Conservation (phyloP, 2,888 invertebrate species). For the Drosophila ochracea region DNA sequence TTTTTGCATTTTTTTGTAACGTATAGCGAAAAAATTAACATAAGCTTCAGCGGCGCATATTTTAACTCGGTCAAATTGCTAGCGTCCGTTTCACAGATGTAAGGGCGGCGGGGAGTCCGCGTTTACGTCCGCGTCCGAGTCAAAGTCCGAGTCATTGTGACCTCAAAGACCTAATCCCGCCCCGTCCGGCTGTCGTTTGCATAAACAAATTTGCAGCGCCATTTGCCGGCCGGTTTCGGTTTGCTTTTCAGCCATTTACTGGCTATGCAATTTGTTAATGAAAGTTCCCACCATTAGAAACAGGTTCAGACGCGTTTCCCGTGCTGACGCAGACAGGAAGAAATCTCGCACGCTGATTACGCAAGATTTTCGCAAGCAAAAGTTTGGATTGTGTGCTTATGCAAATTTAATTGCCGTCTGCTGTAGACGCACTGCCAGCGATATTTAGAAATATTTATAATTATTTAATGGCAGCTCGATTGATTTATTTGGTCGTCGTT, state of each 20-base stretch:
- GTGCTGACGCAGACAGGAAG: constrained; percentile 50
- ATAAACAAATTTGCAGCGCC: constrained; percentile 75
- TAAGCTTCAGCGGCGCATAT: constrained; percentile 77
- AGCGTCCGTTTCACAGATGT: constrained; percentile 64
- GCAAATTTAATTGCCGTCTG: constrained; percentile 54
- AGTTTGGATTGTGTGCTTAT: constrained; percentile 57
- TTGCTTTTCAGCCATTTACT: constrained; percentile 26
- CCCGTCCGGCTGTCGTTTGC: constrained; percentile 52
- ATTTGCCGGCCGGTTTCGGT: constrained; percentile 73
- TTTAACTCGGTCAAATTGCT: constrained; percentile 80
- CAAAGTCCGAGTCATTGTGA: constrained; percentile 19
- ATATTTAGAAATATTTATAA: constrained; percentile 15
- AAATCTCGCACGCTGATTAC: constrained; percentile 62
- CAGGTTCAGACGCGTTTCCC: constrained; percentile 55
- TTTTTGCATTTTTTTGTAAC: constrained; percentile 28
- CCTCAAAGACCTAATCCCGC: constrained; percentile 12
- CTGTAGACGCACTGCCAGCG: constrained; percentile 37
- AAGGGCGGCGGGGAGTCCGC: constrained; percentile 1
- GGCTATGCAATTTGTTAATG: constrained; percentile 66
- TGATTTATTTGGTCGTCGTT: constrained; percentile 49
- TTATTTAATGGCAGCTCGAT: constrained; percentile 21
- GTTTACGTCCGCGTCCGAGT: neutral
- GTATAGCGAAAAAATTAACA: constrained; percentile 67
- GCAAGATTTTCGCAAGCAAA: constrained; percentile 52
- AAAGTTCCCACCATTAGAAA: constrained; percentile 79